phyloP scores from a whole-genome alignment of 2,113 vertebrate species.

The Nothoprocta pentlandii region DNA sequence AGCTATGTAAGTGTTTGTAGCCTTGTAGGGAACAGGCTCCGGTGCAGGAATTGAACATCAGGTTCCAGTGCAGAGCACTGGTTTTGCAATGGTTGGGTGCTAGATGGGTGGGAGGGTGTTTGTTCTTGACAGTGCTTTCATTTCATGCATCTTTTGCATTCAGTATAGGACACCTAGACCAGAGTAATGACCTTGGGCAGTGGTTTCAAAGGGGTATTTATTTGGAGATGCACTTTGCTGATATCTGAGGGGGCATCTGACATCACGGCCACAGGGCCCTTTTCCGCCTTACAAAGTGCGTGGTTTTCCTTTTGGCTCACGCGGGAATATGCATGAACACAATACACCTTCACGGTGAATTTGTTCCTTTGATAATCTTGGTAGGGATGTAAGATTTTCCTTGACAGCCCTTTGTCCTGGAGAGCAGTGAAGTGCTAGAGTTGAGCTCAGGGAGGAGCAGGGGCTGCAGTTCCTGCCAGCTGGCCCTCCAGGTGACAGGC shows the following conservation, averaged over 20 bases:
- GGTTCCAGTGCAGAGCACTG: background rate
- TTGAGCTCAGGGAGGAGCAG: background rate
- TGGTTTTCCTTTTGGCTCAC: background rate
- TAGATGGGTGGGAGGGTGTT: background rate
- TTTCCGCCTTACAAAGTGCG: background rate
- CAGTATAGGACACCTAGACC: background rate
- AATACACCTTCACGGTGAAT: background rate
- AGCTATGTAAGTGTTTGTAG: background rate
- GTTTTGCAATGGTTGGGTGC: background rate
- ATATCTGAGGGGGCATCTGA: background rate
- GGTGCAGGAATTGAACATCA: background rate
- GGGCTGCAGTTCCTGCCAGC: background rate
- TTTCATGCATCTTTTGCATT: background rate
- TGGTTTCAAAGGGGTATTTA: background rate
- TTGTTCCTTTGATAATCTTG: background rate
- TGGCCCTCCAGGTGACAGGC: background rate
- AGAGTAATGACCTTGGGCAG: background rate
- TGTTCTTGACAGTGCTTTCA: background rate
- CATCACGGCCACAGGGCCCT: background rate
- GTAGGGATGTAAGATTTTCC: background rate
- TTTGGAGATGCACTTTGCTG: background rate
- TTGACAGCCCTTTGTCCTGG: background rate
- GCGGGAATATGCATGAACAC: background rate
- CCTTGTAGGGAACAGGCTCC: background rate
- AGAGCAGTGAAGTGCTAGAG: background rate